Evolutionary conservation across 1,140 invertebrate species (phyloP), one percentile per base, ranked within the genome.

Genomic region (Micrasema minimum): DNA sequence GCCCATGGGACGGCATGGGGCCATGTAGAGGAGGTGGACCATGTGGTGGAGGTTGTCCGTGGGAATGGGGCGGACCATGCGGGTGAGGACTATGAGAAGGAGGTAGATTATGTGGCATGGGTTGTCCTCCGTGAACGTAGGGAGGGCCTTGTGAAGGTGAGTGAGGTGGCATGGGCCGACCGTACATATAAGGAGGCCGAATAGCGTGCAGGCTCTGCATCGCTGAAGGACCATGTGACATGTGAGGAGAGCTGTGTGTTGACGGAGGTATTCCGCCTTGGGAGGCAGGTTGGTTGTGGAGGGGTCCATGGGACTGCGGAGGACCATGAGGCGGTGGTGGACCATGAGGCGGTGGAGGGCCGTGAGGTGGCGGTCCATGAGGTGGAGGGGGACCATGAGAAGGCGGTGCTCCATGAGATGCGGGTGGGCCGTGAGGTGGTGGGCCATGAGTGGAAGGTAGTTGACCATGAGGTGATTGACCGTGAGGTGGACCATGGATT

Each of bases 331-430:
- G 9, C 10, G 53, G 1, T 41, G 50, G 50, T 0, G 80, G 81
- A 72, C 80, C 82, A 7, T 79, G 78, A 0, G 82, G 77, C 0
- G 83, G 77, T 0, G 82, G 78, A 22, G 81, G 80, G 18, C 53
- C 35, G 10, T 37, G 53, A 14, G 35, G 10, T 16, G 31, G 35
- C 9, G 53, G 50, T 26, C 53, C 51, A 14, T 55, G 51, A 11
- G 51, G 5, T 37, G 46, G 14, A 18, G 55, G 11, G 1, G 53
- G 53, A 10, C n/a, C 55, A 41, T 59, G 55, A 16, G 37, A 38
- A 10, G 55, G 16, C 1, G 45, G 61, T 16, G 61, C 41, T 11
- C 45, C 45, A 18, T 48, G 61, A 1, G 61, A 9, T 7, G 31
- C 20, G 4, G 41, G 22, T 14, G 55, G 37, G 12, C 55, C 55